Conservation (phyloP, 2,888 invertebrate genomes). For the Cheilosia soror region DNA sequence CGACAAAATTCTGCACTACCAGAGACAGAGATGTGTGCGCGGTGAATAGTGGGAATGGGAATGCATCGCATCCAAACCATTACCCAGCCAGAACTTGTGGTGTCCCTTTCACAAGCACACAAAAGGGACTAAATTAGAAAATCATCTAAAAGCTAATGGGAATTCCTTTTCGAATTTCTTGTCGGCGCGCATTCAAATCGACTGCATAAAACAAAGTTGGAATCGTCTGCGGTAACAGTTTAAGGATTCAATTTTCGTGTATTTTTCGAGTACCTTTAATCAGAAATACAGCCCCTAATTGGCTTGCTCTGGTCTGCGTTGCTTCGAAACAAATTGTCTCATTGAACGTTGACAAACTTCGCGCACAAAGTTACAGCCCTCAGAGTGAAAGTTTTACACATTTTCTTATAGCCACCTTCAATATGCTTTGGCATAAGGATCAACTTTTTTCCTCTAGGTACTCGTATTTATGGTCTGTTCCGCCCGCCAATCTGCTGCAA, state of each 20-base stretch:
- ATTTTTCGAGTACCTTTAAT: background rate
- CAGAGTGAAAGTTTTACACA: slow-evolving; percentile 1
- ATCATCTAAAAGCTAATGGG: slow-evolving; percentile 70
- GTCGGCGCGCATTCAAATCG: slow-evolving; percentile 44
- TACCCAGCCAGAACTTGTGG: slow-evolving; percentile 24
- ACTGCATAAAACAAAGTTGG: background rate
- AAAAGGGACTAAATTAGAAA: slow-evolving; percentile 73
- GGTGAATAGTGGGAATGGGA: background rate
- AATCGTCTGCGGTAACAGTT: slow-evolving; percentile 1
- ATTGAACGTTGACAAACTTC: slow-evolving; percentile 1
- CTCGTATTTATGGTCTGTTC: slow-evolving; percentile 2
- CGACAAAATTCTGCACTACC: slow-evolving; percentile 3
- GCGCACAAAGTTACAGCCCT: background rate
- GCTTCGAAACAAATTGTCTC: background rate
- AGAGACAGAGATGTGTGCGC: background rate
- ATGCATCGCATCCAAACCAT: slow-evolving; percentile 30
- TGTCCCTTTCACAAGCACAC: slow-evolving; percentile 36
- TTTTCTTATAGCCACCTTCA: background rate
- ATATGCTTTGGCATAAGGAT: slow-evolving; percentile 12
- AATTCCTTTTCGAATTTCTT: slow-evolving; percentile 58
- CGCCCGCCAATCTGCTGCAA: background rate
- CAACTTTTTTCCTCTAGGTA: slow-evolving; percentile 7
- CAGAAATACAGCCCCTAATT: background rate
- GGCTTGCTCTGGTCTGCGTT: background rate
- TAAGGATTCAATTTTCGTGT: slow-evolving; percentile 17